phyloP scores from a whole-genome alignment of 2,113 vertebrate genomes.

The Nipponia nippon region DNA sequence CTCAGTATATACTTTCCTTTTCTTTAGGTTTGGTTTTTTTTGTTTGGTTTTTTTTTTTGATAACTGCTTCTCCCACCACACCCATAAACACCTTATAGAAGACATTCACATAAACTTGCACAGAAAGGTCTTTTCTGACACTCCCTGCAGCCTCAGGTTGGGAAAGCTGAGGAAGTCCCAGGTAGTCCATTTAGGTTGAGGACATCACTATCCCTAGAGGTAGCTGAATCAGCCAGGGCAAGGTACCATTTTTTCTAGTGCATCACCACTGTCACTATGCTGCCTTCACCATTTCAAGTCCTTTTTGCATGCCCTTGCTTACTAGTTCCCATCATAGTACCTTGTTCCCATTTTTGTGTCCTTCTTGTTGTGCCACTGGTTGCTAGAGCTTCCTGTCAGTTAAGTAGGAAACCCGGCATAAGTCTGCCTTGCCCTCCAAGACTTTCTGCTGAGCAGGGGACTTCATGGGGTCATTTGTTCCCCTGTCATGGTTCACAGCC shows the following conservation, averaged over 20 bases:
- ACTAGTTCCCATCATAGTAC: background rate
- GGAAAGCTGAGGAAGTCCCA: background rate
- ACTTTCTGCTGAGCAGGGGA: background rate
- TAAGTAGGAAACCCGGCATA: background rate
- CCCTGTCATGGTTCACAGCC: background rate
- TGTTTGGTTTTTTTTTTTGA: background rate
- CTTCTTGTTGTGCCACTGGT: background rate
- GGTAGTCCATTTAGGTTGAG: background rate
- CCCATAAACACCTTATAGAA: background rate
- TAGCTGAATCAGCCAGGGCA: background rate
- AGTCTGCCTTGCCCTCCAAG: background rate
- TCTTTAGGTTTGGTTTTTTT: background rate
- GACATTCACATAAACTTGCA: background rate
- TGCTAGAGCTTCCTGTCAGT: background rate
- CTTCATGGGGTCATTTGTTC: background rate
- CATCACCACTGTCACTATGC: accelerated
- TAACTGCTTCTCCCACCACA: background rate
- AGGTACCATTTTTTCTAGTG: background rate
- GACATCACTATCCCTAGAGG: background rate
- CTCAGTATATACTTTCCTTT: background rate
- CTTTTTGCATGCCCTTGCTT: background rate
- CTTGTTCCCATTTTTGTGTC: background rate
- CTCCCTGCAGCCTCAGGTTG: background rate
- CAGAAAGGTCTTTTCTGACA: background rate
- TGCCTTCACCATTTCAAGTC: background rate